These are phyloP conservation scores for Zygaena filipendulae DNA, from an alignment of 2,888 invertebrate species.

Conservation along the genomic window DNA sequence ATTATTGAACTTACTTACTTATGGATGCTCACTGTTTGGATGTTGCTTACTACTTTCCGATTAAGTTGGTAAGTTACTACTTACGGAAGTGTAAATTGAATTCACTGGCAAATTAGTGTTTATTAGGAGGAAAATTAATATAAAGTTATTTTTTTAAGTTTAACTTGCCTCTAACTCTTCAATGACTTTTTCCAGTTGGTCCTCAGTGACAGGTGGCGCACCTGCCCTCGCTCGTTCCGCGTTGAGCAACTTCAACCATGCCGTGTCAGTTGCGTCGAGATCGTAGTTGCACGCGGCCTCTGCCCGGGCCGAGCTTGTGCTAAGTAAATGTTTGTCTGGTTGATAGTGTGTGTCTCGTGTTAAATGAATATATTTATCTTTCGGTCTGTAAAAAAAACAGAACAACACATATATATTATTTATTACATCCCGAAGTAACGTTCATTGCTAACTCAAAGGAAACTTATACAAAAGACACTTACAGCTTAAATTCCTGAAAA, in stretches of 20 bases:
- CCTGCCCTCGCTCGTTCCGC: slow-evolving; percentile 86
- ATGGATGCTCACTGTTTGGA: too few relatives aligned
- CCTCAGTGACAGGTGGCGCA: slow-evolving; percentile 80
- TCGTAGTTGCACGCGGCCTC: slow-evolving; percentile 96
- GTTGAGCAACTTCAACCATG: slow-evolving; percentile 90
- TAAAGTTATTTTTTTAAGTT: too few relatives aligned
- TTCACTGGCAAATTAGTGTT: too few relatives aligned
- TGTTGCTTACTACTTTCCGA: too few relatives aligned
- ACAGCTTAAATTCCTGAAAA: slow-evolving; percentile 88
- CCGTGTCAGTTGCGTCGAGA: slow-evolving; percentile 91
- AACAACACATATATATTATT: neutral
- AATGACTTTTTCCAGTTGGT: slow-evolving; percentile 90
- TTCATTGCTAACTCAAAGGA: too few relatives aligned
- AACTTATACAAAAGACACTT: slow-evolving; percentile 50
- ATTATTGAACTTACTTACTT: too few relatives aligned
- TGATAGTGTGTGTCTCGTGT: slow-evolving; percentile 89
- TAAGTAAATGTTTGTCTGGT: slow-evolving; percentile 85
- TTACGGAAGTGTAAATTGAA: too few relatives aligned
- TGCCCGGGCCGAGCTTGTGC: slow-evolving; percentile 86
- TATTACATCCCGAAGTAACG: too few relatives aligned
- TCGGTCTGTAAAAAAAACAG: slow-evolving; percentile 75
- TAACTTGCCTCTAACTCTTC: slow-evolving; percentile 85
- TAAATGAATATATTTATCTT: slow-evolving; percentile 91
- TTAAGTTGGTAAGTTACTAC: too few relatives aligned
- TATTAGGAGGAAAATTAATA: too few relatives aligned